These are phyloP conservation scores for Hermaeophaga mercurialis DNA, from an alignment of 2,888 invertebrate species.

Conservation along the genomic window DNA sequence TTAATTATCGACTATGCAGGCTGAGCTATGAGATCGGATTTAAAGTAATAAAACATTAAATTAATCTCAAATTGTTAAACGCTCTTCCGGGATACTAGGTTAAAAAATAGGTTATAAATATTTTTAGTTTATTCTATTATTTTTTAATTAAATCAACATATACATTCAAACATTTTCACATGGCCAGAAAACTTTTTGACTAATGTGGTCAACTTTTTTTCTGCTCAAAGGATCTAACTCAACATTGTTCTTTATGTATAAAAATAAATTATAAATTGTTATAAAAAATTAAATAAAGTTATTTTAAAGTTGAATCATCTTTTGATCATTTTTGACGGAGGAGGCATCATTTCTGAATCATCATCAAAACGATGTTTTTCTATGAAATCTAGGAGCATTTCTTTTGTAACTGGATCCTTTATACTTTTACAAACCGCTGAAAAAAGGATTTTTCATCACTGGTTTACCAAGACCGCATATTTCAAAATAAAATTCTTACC, in stretches of 20 bases:
- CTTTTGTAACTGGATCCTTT: conserved; percentile 81
- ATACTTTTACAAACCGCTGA: conserved; percentile 85
- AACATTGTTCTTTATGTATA: neutral
- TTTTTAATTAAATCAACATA: conserved; percentile 5
- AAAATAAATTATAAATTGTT: conserved; percentile 26
- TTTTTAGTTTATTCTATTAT: neutral
- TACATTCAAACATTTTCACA: conserved; percentile 3
- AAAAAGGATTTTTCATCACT: too few relatives aligned
- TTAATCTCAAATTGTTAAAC: too few relatives aligned
- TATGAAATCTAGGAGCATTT: conserved; percentile 76
- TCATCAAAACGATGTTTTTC: conserved; percentile 67
- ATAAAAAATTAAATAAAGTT: conserved; percentile 27
- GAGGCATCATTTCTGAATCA: conserved; percentile 75
- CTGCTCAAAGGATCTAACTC: neutral
- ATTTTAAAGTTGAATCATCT: conserved; percentile 50
- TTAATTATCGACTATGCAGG: too few relatives aligned
- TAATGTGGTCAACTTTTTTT: too few relatives aligned
- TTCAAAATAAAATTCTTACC: conserved; percentile 59
- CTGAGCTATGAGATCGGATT: too few relatives aligned
- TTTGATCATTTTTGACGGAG: conserved; percentile 63
- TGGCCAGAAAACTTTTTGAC: neutral
- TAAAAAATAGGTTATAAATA: neutral
- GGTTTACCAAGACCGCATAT: too few relatives aligned
- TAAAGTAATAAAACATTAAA: too few relatives aligned
- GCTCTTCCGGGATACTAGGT: too few relatives aligned